Percentiles rank a stretch among this genome's conserved stretches.
Evolutionary conservation across 2,113 vertebrate genomes (phyloP).

Genomic region (Megaceryle maxima): DNA sequence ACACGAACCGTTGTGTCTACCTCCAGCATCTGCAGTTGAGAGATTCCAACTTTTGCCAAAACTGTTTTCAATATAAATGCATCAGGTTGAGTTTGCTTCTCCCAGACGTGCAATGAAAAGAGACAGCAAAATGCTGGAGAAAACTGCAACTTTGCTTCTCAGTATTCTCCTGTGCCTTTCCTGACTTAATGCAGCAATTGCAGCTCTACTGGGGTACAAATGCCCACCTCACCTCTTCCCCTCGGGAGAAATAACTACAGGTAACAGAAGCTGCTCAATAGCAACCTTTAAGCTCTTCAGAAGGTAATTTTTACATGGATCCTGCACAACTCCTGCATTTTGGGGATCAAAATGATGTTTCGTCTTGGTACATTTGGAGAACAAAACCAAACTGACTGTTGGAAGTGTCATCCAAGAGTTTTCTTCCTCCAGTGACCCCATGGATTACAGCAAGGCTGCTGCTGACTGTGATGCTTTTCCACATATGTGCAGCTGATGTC

Average conservation of each 20-base stretch:
- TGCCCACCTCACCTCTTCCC: not conserved
- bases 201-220: rapidly evolving
- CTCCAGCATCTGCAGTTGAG: not conserved
- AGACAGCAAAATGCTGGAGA: not conserved
- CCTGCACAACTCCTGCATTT: not conserved
- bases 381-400: not conserved
- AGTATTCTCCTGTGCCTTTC: not conserved
- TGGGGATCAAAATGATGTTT: not conserved
- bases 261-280: not conserved
- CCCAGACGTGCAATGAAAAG: not conserved
- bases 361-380: rapidly evolving
- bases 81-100: constrained; percentile 22
- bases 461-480: not conserved
- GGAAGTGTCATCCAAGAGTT: not conserved
- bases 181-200: not conserved
- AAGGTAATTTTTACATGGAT: not conserved
- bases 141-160: not conserved
- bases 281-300: not conserved
- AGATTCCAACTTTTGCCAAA: not conserved
- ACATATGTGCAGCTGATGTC: not conserved
- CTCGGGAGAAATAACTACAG: not conserved
- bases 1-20: not conserved
- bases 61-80: not conserved
- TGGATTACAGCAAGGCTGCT: not conserved
- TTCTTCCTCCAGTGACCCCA: not conserved